Base-by-base conservation (phyloP, 1,140 invertebrate species). In the Aphelinus atriplicis region DNA sequence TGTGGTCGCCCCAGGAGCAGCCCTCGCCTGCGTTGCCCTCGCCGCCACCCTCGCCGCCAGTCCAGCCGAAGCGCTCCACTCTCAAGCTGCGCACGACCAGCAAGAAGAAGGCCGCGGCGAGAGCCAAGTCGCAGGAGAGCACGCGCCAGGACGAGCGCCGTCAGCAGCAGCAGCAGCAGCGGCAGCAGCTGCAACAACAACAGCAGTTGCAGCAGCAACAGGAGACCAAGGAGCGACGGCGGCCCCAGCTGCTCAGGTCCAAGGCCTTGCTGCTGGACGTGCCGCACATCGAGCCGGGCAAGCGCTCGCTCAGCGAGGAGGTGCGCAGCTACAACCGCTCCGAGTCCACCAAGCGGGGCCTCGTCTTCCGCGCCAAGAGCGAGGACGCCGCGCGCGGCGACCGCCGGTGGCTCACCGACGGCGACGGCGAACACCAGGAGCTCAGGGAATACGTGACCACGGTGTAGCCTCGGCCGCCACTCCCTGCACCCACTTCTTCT, bases 391-490 rank as follows among this genome's bases (percentile, higher is more conserved):
- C 83, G 3, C 84, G 81, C 26, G 83, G 81, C 78, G 81, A 73
- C 9, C 78, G 84, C 60, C 81, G 83, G 2, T 87, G 85, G 86
- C 75, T 79, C 66, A 63, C 43, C 46, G 67, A 78, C 66, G 66
- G 60, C n/a, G 10, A 42, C 26, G 9, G 67, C 50, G 77, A 73
- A 5, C 71, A 51, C 48, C 69, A 73, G n/a, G 82, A 84, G 45
- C 70, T 88, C 46, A 77, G 82, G n/a, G 80, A 88, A 72, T 88
- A 88, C 77, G 87, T 88, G 47, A 88, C 87, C 1, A 88, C 87
- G 26, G 87, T 88, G 66, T 88, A 53, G 51, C 51, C 9, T 9
- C 51, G 26, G 26, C 26, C 26, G 26, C 26, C 26, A 26, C 26
- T 26, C 26, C 26, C 26, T 26, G 26, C 26, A 26, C 26, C 26